Base-by-base conservation (phyloP, 2,797 vertebrate species). In the Eospalax fontanierii region DNA sequence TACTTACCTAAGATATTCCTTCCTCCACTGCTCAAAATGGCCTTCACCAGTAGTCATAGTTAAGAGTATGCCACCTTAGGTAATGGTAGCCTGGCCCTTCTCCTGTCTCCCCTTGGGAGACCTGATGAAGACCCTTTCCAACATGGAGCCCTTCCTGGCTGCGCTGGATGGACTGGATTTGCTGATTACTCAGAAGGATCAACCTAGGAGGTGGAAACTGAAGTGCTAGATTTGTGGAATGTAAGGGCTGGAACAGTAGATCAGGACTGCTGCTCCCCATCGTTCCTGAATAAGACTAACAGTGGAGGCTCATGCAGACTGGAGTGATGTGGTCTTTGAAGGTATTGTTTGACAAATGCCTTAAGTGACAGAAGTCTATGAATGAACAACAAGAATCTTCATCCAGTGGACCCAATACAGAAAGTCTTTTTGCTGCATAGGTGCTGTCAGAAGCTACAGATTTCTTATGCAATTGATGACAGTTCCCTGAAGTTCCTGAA, bases 281-380 rank as follows among this genome's bases (percentile, higher is more conserved):
- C 6, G 2, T 0, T 3, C 1, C 30, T 1, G 3, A 28, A 1
- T 0, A 30, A 24, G 4, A 18, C 59, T 14, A 5, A 24, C 50
- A 10, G 50, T 9, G 14, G 2, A 33, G 0, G 4, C 18, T 8
- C 0, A 4, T 9, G 19, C 0, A 0, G 16, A 6, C 11, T 1
- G 0, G 2, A 18, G 8, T 0, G 7, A 28, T 46, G 54, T 6
- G 35, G 26, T 15, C 79, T 4, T 19, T 87, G 43, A 22, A 26
- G 18, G 35, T 95, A 16, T 19, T n/a, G 33, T 22, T 59, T 35
- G 76, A 82, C 16, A 46, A 90, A 12, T 22, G 12, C 63, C 24
- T 82, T 0, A 5, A 14, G 28, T 2, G 46, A 4, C 15, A 0
- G 26, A 3, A 4, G 1, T 0, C 33, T 5, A 11, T 2, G 12